Evolutionary conservation across 2,888 invertebrate species (phyloP), one percentile per base, ranked within the genome.

Genomic region (Metellina segmentata): DNA sequence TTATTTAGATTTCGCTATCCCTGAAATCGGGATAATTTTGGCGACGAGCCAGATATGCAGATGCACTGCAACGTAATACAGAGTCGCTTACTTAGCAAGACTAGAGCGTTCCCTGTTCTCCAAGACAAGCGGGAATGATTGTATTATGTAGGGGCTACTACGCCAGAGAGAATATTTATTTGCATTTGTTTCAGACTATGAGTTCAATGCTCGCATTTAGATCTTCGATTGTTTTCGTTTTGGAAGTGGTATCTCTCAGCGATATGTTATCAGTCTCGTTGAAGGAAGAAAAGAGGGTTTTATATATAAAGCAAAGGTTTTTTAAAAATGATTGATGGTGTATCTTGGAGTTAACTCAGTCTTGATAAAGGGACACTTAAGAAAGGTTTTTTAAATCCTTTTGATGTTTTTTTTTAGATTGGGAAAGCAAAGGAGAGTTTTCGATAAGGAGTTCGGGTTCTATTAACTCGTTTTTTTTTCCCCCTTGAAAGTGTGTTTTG

Each of bases 31-130:
- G n/a, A 81, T 70, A 48, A 75, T 82, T 75, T 77, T 89, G 89
- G 89, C 89, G 34, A n/a, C 34, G 9, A 16, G 75, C 89, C 89
- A 89, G 89, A 61, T 82, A 89, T 78, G 82, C 87, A 81, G 71
- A 51, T 34, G 74, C 53, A 61, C 74, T 75, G 74, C 74, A 85
- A 75, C 74, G 85, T 85, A 81, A 61, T 81, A 85, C 61, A 61
- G 74, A 72, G 83, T 19, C 16, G 72, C 72, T 71, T 61, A 61
- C 71, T 78, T 52, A 19, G 82, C 49, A 49, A 71, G 9, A 48
- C 49, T 72, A 83, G 72, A 83, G 19, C 72, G 52, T 83, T 85
- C 71, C 51, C 61, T 85, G 85, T 75, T 85, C 48, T 51, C 61
- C 74, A 85, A 34, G 85, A 61, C 61, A 34, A 16, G 61, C 34